A percentile compares a stretch with the other conserved stretches of the same genome.
Conservation (phyloP, 2,113 vertebrate species). For the Stomatorhinus ivindoensis region DNA sequence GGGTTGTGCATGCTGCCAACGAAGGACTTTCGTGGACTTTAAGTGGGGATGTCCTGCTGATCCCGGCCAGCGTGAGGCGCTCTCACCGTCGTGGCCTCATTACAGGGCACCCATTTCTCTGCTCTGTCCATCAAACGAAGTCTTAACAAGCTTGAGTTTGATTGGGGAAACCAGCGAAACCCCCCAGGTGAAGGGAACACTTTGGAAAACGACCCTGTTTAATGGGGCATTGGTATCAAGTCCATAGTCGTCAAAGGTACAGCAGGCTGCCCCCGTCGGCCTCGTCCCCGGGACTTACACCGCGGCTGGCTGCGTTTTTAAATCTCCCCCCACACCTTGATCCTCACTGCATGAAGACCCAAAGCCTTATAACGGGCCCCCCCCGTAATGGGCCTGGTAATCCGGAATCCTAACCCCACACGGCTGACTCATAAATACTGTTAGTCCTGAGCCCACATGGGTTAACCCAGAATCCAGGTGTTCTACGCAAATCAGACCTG, state of each 20-base stretch:
- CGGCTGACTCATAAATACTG: too few relatives aligned
- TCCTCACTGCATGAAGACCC: background rate
- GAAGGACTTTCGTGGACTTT: too few relatives aligned
- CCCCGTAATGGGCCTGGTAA: background rate
- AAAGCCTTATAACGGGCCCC: background rate
- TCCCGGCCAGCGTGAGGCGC: background rate
- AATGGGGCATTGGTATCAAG: background rate
- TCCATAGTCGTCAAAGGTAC: background rate
- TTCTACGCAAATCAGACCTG: too few relatives aligned
- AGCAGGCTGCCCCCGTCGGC: background rate
- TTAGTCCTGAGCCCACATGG: background rate
- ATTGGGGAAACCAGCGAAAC: background rate
- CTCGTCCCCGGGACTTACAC: background rate
- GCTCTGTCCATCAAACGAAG: background rate
- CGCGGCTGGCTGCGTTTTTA: background rate
- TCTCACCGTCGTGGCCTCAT: background rate
- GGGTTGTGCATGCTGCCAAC: background rate
- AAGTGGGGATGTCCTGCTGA: background rate
- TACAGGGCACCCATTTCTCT: background rate
- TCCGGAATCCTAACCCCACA: background rate
- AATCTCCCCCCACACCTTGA: background rate
- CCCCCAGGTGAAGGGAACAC: background rate
- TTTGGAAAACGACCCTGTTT: background rate
- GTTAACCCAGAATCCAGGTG: background rate
- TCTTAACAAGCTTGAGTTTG: background rate